phyloP scores from a whole-genome alignment of 2,113 vertebrate species.

The Lepidothrix coronata region DNA sequence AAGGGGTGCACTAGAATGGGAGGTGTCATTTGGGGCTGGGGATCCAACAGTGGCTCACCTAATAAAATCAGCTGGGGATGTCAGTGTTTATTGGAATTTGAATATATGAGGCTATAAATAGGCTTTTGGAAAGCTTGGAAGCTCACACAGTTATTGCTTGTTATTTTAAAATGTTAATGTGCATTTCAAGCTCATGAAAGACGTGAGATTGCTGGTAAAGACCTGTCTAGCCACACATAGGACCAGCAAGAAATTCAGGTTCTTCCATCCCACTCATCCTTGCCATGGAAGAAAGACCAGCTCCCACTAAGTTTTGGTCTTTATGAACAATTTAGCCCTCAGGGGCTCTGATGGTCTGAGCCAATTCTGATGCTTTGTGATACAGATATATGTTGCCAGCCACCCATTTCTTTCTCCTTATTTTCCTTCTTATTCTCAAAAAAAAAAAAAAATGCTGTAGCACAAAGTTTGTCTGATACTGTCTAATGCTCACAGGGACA shows the following conservation, averaged over 20 bases:
- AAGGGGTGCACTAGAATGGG: neutral
- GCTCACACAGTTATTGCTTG: neutral
- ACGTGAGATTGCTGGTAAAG: conserved; percentile 5
- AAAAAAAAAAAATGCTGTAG: neutral
- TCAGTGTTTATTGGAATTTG: neutral
- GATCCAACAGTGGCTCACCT: neutral
- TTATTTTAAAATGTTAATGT: conserved; percentile 41
- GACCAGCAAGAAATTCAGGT: conserved; percentile 60
- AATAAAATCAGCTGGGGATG: neutral
- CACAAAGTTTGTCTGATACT: neutral
- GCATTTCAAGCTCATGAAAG: conserved; percentile 6
- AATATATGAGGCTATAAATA: conserved; percentile 2
- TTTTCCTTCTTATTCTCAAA: neutral
- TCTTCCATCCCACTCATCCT: conserved; percentile 22
- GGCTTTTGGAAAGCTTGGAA: conserved; percentile 16
- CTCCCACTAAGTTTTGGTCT: neutral
- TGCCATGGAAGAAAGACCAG: conserved; percentile 31
- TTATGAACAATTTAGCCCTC: conserved; percentile 6
- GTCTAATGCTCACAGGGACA: neutral
- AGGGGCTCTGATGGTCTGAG: neutral
- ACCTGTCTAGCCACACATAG: conserved; percentile 26
- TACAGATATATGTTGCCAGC: neutral
- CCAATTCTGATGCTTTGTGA: neutral
- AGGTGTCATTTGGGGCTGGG: neutral
- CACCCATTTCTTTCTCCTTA: neutral